Evolutionary conservation across 2,888 invertebrate species (phyloP), one percentile per base, ranked within the genome.

Genomic region (Nemapogon koenigi): DNA sequence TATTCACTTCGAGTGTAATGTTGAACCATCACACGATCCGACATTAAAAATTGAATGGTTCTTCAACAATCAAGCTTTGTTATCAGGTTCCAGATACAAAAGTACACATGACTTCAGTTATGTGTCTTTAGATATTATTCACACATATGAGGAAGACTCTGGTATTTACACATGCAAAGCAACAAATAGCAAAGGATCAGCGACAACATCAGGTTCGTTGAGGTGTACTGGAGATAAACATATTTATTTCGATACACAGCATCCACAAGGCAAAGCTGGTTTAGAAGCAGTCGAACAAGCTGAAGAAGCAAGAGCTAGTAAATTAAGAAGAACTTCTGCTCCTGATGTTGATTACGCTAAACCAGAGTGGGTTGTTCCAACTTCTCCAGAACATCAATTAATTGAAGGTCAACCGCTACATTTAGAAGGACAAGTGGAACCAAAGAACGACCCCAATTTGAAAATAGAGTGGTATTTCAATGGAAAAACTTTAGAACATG

Each of bases 61-160:
- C 79, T 87, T 91, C 43, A 96, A 99, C 63, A 96, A 93, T 27
- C 88, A 92, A 59, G 90, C 93, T 8, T 70, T 99, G 41, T 91
- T 90, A 47, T 86, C 86, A 47, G 97, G 94, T 17, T 87, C 96
- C 35, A 88, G 96, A 59, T 97, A 90, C 63, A 93, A 94, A 69
- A 90, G 92, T 16, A 91, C 90, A 11, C 93, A 95, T 58, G 98
- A 99, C 64, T 98, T 99, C 66, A 98, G 98, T 40, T 95, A 91
- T 57, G 93, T 97, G 7, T 88, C 95, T 11, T 79, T 99, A 51
- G 96, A 97, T 57, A 85, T 97, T 45, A 87, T 83, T 39, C 91
- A 92, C 49, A 86, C 90, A 0, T 94, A 95, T 56, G 89, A 91
- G 45, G 93, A 95, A 75, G 95, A 97, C 69, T 94, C 93, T 39